Conservation (phyloP, 2,113 vertebrate species). For the Calidris pugnax region DNA sequence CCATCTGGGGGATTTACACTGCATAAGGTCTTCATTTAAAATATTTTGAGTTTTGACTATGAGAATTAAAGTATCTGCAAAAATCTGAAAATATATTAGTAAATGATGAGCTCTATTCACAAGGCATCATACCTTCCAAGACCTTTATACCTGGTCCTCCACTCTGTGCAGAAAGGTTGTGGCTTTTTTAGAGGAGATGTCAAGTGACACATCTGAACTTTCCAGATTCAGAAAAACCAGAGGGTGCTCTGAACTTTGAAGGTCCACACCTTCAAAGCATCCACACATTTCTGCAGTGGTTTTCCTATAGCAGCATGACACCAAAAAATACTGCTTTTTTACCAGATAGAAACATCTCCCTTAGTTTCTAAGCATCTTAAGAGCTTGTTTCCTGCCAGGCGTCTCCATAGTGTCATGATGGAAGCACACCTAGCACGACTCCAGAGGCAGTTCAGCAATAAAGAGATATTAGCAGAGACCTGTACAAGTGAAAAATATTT, state of each 20-base stretch:
- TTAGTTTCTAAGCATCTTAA: background rate
- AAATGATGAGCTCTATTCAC: background rate
- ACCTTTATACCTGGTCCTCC: background rate
- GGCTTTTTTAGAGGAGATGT: background rate
- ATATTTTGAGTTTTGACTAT: background rate
- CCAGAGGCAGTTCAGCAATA: background rate
- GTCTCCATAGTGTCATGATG: accelerated
- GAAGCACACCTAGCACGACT: background rate
- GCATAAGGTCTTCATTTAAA: background rate
- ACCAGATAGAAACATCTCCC: background rate
- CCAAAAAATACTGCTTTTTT: background rate
- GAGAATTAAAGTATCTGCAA: background rate
- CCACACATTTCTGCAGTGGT: background rate
- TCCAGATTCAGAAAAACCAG: background rate
- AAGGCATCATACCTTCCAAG: too few relatives aligned
- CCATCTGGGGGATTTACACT: background rate
- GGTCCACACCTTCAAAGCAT: background rate
- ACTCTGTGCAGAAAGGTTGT: background rate
- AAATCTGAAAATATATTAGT: background rate
- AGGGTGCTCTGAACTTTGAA: background rate
- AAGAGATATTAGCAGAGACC: background rate
- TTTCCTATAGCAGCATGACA: background rate
- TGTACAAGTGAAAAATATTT: background rate
- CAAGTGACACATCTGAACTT: background rate
- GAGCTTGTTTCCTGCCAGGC: background rate